Conservation (phyloP, 2,797 vertebrate genomes). For the Epinephelus coioides region DNA sequence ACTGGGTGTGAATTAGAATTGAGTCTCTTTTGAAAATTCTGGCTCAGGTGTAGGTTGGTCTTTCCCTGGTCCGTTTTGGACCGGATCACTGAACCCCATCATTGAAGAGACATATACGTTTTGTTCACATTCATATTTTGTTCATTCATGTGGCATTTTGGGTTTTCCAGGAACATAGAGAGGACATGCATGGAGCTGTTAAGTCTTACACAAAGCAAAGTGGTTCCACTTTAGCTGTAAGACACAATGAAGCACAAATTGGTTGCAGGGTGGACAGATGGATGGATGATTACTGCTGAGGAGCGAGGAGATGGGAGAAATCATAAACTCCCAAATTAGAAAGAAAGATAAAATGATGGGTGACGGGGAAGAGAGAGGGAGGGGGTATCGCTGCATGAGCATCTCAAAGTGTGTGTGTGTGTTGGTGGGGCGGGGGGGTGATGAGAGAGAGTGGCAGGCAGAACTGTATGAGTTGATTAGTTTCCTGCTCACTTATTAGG, state of each 20-base stretch:
- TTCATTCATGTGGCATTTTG: not conserved
- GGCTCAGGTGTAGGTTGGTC: not conserved
- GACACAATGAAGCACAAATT: constrained; percentile 32
- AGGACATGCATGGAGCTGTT: not conserved
- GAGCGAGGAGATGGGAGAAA: constrained; percentile 66
- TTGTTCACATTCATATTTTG: too few species aligned
- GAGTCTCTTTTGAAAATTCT: not conserved
- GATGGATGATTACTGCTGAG: constrained; percentile 70
- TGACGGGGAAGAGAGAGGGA: constrained; percentile 16
- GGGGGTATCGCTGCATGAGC: constrained; percentile 25
- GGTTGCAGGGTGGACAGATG: constrained; percentile 70
- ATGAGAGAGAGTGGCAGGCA: constrained; percentile 75
- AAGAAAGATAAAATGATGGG: constrained; percentile 61
- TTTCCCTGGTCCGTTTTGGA: not conserved
- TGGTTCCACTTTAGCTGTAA: constrained; percentile 45
- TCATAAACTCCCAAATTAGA: constrained; percentile 72
- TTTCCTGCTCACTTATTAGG: constrained; percentile 85
- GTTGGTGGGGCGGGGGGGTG: constrained; percentile 21
- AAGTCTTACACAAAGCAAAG: constrained; percentile 34
- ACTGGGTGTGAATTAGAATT: not conserved
- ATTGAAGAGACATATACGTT: not conserved
- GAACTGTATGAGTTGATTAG: constrained; percentile 85
- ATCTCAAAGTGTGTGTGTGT: constrained; percentile 30
- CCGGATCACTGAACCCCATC: not conserved
- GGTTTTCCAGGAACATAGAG: not conserved